Evolutionary conservation across 2,888 invertebrate species (phyloP).

Genomic region (Folsomia manolachei): DNA sequence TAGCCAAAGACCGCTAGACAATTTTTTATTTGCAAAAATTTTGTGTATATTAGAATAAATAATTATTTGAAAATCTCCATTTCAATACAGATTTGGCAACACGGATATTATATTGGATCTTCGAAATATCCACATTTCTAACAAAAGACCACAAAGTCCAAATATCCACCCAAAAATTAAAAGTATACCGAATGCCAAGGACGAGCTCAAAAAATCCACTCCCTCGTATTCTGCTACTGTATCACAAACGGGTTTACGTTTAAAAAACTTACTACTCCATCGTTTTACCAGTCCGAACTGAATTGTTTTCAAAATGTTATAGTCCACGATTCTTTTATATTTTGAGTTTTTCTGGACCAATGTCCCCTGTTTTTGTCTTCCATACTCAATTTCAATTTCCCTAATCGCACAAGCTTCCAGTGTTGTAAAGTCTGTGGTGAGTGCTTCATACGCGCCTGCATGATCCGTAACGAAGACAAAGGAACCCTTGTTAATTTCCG

Average conservation of each 20-base stretch:
- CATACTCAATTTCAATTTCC: slow-evolving; percentile 31
- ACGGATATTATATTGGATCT: no score
- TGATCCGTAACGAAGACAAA: slow-evolving; percentile 36
- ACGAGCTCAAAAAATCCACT: slow-evolving; percentile 22
- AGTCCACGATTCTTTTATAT: slow-evolving; percentile 37
- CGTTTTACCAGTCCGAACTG: slow-evolving; percentile 30
- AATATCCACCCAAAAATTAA: neutral
- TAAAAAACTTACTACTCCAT: slow-evolving; percentile 26
- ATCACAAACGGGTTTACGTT: slow-evolving; percentile 4
- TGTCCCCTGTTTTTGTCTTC: slow-evolving; percentile 32
- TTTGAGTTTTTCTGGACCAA: slow-evolving; percentile 29
- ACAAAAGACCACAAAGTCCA: neutral
- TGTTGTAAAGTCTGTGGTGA: slow-evolving; percentile 22
- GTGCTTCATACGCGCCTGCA: slow-evolving; percentile 26
- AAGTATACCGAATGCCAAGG: slow-evolving; percentile 20
- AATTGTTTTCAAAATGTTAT: slow-evolving; percentile 32
- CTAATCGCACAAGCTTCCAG: slow-evolving; percentile 28
- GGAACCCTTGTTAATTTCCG: slow-evolving; percentile 22
- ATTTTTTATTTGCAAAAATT: no score
- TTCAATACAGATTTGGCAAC: no score
- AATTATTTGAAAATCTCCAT: no score
- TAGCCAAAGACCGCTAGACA: no score
- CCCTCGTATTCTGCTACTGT: slow-evolving; percentile 19
- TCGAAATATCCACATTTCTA: neutral
- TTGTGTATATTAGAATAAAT: no score